A percentile compares a stretch with the other conserved stretches of the same genome.
Conservation (phyloP, 2,888 invertebrate species). For the Leptarthrus brevirostris region DNA sequence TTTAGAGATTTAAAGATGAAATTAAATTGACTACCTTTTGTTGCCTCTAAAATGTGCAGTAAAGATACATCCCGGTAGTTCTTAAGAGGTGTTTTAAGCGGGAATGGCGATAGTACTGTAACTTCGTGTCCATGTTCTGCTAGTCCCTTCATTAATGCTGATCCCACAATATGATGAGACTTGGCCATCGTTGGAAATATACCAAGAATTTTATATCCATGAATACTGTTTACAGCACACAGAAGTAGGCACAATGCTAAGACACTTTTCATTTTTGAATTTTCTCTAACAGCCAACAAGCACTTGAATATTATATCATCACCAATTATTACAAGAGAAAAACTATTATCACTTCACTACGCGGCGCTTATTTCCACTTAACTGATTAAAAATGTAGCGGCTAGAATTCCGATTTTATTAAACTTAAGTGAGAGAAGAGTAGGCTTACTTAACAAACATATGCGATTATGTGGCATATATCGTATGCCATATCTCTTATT, state of each 20-base stretch:
- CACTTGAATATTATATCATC: too few relatives aligned
- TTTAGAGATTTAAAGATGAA: too few relatives aligned
- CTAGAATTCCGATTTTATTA: too few relatives aligned
- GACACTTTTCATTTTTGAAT: conserved; percentile 22
- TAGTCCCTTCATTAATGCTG: conserved; percentile 61
- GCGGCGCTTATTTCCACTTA: too few relatives aligned
- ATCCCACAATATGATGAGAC: conserved; percentile 61
- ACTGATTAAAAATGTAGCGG: too few relatives aligned
- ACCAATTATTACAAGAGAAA: too few relatives aligned
- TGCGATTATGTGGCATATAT: too few relatives aligned
- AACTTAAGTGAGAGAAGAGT: too few relatives aligned
- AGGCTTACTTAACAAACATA: too few relatives aligned
- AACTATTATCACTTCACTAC: too few relatives aligned
- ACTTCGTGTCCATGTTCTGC: conserved; percentile 64
- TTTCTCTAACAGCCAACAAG: too few relatives aligned
- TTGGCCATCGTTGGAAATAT: conserved; percentile 49
- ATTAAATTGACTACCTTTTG: conserved; percentile 15
- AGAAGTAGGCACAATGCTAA: not conserved
- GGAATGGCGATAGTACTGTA: conserved; percentile 61
- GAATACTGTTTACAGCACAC: not conserved
- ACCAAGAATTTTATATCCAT: conserved; percentile 48
- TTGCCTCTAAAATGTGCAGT: conserved; percentile 48
- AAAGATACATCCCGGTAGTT: conserved; percentile 59
- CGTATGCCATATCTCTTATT: too few relatives aligned
- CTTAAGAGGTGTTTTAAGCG: conserved; percentile 58